These are phyloP conservation scores for Musca vetustissima DNA, from an alignment of 1,140 invertebrate genomes.

Conservation along the genomic window DNA sequence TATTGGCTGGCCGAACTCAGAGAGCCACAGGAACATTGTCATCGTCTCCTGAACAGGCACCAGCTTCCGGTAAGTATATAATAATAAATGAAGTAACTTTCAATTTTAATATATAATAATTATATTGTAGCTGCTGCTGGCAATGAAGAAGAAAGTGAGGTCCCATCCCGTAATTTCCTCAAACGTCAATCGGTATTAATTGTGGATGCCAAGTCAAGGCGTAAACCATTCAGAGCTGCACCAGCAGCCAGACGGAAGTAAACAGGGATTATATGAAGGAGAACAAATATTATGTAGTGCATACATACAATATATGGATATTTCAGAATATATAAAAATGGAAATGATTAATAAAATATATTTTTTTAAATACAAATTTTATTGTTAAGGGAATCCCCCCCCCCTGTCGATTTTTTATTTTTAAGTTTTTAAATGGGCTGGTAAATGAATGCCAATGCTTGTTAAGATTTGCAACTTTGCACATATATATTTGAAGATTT, in stretches of 20 bases:
- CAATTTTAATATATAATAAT: background rate
- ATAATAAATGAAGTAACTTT: background rate
- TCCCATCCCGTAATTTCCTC: slow-evolving; percentile 73
- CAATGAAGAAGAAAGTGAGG: slow-evolving; percentile 80
- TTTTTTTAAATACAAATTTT: too few relatives aligned
- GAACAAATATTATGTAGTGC: too few relatives aligned
- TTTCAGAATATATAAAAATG: too few relatives aligned
- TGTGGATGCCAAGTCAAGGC: slow-evolving; percentile 78
- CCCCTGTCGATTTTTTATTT: too few relatives aligned
- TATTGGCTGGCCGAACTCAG: slow-evolving; percentile 48
- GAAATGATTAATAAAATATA: too few relatives aligned
- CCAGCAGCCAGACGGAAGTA: slow-evolving; percentile 38
- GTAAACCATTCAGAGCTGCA: slow-evolving; percentile 65
- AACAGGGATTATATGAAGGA: too few relatives aligned
- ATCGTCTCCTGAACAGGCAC: slow-evolving; percentile 51
- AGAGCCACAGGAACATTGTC: slow-evolving; percentile 47
- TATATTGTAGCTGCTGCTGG: slow-evolving; percentile 49
- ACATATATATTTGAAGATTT: too few relatives aligned
- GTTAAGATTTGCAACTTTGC: too few relatives aligned
- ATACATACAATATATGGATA: too few relatives aligned
- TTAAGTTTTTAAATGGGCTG: too few relatives aligned
- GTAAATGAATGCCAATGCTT: too few relatives aligned
- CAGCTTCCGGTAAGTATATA: slow-evolving; percentile 41
- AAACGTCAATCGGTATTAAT: slow-evolving; percentile 82
- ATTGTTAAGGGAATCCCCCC: too few relatives aligned